Conservation (phyloP, 2,888 invertebrate species). For the Nymphalis c-album region DNA sequence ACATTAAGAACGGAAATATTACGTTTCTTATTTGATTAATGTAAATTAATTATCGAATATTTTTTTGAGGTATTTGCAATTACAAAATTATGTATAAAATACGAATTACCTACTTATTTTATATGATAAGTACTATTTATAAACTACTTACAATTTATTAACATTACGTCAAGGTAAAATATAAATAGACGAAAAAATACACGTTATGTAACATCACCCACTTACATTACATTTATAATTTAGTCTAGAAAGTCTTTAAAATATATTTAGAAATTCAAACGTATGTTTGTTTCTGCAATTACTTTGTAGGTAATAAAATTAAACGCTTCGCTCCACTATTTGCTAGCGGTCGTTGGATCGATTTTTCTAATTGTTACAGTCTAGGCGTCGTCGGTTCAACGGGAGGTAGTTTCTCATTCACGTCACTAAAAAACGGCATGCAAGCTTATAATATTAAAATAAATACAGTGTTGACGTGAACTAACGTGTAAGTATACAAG, state of each 20-base stretch:
- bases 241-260: neutral
- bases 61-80: neutral
- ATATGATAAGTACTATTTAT: neutral
- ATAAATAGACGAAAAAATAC: neutral
- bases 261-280: neutral
- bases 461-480: conserved; percentile 16
- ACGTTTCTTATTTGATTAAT: neutral
- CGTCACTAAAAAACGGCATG: conserved; percentile 36
- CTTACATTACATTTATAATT: neutral
- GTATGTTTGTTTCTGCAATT: conserved; percentile 10
- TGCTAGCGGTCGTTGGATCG: conserved; percentile 55
- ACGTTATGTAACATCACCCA: neutral
- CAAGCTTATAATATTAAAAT: conserved; percentile 29
- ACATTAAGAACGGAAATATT: conserved; percentile 5
- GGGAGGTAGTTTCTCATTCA: conserved; percentile 44
- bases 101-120: no score
- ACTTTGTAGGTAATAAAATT: conserved; percentile 61
- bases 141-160: neutral
- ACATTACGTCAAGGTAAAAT: neutral
- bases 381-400: conserved; percentile 34
- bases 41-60: neutral
- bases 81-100: no score
- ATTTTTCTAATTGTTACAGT: conserved; percentile 57
- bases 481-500: neutral
- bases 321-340: conserved; percentile 55